Evolutionary conservation across 2,113 vertebrate species (phyloP).

Genomic region (Eulemur macaco): DNA sequence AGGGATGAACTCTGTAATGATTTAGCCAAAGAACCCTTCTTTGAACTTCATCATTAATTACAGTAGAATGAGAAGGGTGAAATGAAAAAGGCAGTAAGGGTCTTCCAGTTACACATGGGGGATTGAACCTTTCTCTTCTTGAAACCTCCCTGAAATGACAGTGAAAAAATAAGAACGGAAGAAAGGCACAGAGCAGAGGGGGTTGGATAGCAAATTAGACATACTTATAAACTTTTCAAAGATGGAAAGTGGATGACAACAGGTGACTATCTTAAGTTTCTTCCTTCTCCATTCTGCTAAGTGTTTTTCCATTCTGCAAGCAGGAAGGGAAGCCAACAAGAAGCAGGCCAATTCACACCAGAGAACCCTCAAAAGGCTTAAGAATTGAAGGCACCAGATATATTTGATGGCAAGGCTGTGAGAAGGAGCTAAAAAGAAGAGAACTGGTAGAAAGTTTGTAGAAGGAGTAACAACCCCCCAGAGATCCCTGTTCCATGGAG

Average conservation of each 20-base stretch:
- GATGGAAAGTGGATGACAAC: background rate
- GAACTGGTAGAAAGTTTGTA: background rate
- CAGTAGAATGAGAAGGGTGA: background rate
- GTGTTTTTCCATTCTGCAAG: constrained; percentile 28
- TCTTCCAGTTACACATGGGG: background rate
- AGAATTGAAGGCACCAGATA: background rate
- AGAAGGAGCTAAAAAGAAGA: background rate
- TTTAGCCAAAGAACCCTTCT: background rate
- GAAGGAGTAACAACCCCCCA: background rate
- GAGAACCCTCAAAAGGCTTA: constrained; percentile 15
- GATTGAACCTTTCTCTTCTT: background rate
- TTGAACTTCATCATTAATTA: constrained; percentile 3
- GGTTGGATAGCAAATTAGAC: background rate
- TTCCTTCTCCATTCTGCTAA: constrained; percentile 29
- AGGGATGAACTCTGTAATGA: background rate
- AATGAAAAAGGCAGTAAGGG: background rate
- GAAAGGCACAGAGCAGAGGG: background rate
- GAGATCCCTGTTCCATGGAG: background rate
- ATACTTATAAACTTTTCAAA: background rate
- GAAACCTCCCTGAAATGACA: background rate
- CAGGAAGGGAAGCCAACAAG: constrained; percentile 31
- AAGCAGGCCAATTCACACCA: background rate
- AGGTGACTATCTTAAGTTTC: background rate
- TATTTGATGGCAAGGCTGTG: background rate
- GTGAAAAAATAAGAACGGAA: background rate